These are phyloP conservation scores for Xyrichtys novacula DNA, from an alignment of 2,797 vertebrate species.

Conservation along the genomic window DNA sequence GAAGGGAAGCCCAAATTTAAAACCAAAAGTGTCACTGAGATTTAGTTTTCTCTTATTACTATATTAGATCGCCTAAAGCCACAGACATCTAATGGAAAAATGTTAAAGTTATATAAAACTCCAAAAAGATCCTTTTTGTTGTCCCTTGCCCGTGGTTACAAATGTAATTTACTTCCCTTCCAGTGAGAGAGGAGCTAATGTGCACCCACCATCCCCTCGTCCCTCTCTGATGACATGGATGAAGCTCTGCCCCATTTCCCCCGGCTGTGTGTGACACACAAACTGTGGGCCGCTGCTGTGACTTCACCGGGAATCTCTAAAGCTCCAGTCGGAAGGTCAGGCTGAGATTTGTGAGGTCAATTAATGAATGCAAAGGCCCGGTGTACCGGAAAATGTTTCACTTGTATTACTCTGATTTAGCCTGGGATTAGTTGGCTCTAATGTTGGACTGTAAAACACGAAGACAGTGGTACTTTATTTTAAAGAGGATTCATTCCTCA, in stretches of 20 bases:
- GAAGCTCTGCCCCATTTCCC: slow-evolving; percentile 75
- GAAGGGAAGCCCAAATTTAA: background rate
- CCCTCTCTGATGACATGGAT: slow-evolving; percentile 64
- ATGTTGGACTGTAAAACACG: background rate
- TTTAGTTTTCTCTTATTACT: background rate
- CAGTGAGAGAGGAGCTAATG: slow-evolving; percentile 55
- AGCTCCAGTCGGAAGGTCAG: slow-evolving; percentile 64
- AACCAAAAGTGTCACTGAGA: background rate
- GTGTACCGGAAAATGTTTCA: slow-evolving; percentile 37
- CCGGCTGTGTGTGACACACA: slow-evolving; percentile 75
- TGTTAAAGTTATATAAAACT: background rate
- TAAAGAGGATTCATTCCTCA: background rate
- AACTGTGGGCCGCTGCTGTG: slow-evolving; percentile 48
- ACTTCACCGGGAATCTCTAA: slow-evolving; percentile 65
- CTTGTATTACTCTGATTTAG: slow-evolving; percentile 1
- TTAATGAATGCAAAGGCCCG: slow-evolving; percentile 31
- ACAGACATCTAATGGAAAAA: background rate
- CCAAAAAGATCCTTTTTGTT: background rate
- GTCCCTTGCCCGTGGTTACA: slow-evolving; percentile 31
- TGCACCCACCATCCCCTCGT: slow-evolving; percentile 51
- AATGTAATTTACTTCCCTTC: slow-evolving; percentile 62
- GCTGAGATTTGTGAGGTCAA: slow-evolving; percentile 54
- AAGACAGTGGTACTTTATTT: background rate
- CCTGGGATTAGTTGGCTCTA: background rate
- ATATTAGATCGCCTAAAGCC: background rate